These are phyloP conservation scores for Dreissena polymorpha DNA, from an alignment of 1,140 invertebrate species.

Conservation along the genomic window DNA sequence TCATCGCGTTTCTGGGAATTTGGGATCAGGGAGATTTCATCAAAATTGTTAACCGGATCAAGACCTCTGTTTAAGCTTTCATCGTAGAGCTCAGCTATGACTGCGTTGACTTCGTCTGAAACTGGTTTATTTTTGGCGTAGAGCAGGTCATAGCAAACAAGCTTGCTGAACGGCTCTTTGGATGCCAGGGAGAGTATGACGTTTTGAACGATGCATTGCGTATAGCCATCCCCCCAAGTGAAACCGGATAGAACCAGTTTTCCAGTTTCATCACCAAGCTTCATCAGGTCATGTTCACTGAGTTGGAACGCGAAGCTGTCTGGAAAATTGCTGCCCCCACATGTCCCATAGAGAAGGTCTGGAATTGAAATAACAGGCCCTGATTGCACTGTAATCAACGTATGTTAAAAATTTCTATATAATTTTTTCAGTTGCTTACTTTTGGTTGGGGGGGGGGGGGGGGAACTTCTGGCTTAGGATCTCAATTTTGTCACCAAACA, in stretches of 20 bases:
- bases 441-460: too few species aligned
- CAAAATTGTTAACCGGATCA: background rate
- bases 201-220: constrained; percentile 72
- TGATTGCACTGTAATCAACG: background rate
- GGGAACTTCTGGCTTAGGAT: too few species aligned
- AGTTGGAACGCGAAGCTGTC: constrained; percentile 58
- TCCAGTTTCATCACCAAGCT: constrained; percentile 59
- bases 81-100: constrained; percentile 56
- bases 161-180: constrained; percentile 51
- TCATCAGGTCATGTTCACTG: constrained; percentile 52
- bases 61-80: background rate
- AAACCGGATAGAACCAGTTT: constrained; percentile 62
- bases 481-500: too few species aligned
- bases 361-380: constrained; percentile 36
- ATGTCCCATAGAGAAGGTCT: constrained; percentile 71
- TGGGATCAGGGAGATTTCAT: constrained; percentile 10
- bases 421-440: too few species aligned
- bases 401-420: too few species aligned
- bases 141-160: constrained; percentile 58
- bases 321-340: constrained; percentile 22
- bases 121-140: constrained; percentile 34
- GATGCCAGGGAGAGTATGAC: constrained; percentile 57
- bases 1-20: constrained; percentile 70
- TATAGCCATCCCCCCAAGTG: constrained; percentile 68
- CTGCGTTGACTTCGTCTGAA: constrained; percentile 55